Conservation (phyloP, 2,113 vertebrate species). For the Sciurus niger region DNA sequence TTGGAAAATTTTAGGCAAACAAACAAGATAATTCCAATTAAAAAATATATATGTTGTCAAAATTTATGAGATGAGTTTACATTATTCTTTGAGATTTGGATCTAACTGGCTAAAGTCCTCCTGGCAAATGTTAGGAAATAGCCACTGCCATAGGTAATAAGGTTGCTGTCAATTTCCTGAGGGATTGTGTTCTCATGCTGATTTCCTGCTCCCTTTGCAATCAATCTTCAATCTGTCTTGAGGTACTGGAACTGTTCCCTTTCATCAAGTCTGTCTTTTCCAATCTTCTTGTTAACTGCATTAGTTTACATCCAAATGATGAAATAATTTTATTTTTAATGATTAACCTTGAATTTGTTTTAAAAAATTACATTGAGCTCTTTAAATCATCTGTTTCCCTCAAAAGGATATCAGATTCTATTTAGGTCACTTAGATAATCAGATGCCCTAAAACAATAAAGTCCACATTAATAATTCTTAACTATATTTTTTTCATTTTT, state of each 20-base stretch:
- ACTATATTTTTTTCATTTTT: background rate
- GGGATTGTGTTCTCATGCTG: background rate
- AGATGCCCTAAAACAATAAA: background rate
- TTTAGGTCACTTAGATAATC: background rate
- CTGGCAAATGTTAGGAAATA: background rate
- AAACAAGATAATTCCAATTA: conserved; percentile 8
- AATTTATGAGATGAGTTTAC: background rate
- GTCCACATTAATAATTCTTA: background rate
- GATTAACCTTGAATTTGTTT: conserved; percentile 31
- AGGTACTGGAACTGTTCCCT: background rate
- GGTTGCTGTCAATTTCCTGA: background rate
- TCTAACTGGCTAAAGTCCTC: background rate
- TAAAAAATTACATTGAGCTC: conserved; percentile 46
- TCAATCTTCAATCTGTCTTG: background rate
- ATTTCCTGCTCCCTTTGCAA: background rate
- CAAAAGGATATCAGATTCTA: background rate
- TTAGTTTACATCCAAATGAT: conserved; percentile 54
- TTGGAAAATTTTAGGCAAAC: conserved; percentile 1
- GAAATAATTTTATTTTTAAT: conserved; percentile 46
- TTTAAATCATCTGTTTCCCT: background rate
- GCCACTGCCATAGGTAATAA: background rate
- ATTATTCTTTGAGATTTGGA: conserved; percentile 4
- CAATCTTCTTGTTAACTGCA: background rate
- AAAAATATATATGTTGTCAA: conserved; percentile 5
- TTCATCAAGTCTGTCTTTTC: background rate